These are phyloP conservation scores for Cyclargus thomasi DNA, from an alignment of 1,140 invertebrate species.

Conservation along the genomic window DNA sequence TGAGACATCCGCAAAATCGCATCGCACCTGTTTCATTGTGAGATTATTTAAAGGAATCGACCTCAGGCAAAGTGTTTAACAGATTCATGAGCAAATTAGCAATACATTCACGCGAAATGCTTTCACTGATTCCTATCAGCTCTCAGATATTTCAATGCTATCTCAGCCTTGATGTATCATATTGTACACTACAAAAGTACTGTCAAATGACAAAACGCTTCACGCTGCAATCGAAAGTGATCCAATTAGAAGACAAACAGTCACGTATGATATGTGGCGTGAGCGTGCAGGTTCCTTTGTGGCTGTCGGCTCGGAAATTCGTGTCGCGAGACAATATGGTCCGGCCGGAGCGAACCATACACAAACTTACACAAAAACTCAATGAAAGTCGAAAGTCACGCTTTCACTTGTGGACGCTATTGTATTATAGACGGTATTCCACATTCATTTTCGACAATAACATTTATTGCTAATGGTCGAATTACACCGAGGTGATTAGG, in stretches of 20 bases:
- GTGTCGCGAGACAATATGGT: conserved; percentile 67
- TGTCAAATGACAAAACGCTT: not conserved
- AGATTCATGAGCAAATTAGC: too few species aligned
- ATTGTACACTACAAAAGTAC: not conserved
- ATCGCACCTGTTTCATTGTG: not conserved
- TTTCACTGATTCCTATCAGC: not conserved
- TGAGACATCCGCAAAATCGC: too few species aligned
- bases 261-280: not conserved
- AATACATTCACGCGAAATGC: too few species aligned
- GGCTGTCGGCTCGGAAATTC: conserved; percentile 33
- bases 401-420: conserved; percentile 67
- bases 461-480: conserved; percentile 39
- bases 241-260: not conserved
- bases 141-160: not conserved
- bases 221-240: not conserved
- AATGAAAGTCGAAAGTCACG: conserved; percentile 71
- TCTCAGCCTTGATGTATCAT: not conserved
- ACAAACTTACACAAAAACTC: conserved; percentile 66
- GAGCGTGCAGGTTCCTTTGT: conserved; percentile 6
- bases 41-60: not conserved
- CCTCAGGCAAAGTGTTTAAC: too few species aligned
- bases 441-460: conserved; percentile 48
- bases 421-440: conserved; percentile 48
- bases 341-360: conserved; percentile 50
- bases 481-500: conserved; percentile 41